Conservation (phyloP, 2,797 vertebrate genomes). For the Anguilla marmorata region DNA sequence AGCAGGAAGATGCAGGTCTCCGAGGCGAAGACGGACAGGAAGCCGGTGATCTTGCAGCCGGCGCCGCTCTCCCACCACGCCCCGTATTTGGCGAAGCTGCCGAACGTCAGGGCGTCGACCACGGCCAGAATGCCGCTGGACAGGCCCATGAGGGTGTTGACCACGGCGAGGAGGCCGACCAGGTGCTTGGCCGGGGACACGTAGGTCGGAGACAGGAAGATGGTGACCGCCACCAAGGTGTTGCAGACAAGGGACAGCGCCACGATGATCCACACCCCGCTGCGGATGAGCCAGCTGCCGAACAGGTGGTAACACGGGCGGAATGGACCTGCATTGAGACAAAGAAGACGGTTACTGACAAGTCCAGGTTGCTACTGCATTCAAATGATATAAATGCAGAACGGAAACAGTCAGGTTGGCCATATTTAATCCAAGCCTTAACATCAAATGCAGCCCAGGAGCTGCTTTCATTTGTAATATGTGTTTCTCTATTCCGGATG, state of each 20-base stretch:
- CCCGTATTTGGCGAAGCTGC: conserved; percentile 83
- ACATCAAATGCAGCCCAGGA: background rate
- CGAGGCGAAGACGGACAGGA: conserved; percentile 84
- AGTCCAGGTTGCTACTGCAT: background rate
- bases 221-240: conserved; percentile 73
- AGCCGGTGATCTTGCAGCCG: conserved; percentile 80
- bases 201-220: conserved; percentile 75
- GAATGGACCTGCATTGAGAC: conserved; percentile 78
- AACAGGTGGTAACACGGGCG: conserved; percentile 86
- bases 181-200: conserved; percentile 79
- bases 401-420: background rate
- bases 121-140: conserved; percentile 79
- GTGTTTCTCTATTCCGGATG: background rate
- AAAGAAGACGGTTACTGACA: background rate
- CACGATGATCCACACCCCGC: conserved; percentile 86
- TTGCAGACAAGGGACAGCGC: conserved; percentile 82
- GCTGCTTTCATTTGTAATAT: background rate
- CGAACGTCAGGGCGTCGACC: conserved; percentile 84
- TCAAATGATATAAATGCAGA: background rate
- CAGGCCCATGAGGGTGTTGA: conserved; percentile 81
- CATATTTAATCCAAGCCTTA: background rate
- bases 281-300: conserved; percentile 87
- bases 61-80: conserved; percentile 84
- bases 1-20: conserved; percentile 88
- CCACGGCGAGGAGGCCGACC: conserved; percentile 80